Base-by-base conservation (phyloP, 2,888 invertebrate species). In the Crossocerus cetratus region DNA sequence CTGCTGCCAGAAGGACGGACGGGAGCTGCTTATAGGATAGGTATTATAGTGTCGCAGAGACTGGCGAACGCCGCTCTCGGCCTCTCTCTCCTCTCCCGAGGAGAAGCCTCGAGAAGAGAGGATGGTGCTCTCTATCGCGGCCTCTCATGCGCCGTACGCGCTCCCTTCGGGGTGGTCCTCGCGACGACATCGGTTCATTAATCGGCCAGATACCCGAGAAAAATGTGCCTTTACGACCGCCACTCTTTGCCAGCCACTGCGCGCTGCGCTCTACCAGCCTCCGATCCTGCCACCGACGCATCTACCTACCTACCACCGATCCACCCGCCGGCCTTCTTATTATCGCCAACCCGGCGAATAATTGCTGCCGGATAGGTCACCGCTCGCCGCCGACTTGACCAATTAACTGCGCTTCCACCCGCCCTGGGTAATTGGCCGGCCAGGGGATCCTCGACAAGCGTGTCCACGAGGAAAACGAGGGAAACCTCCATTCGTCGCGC, bases 151-250 rank as follows among this genome's bases (percentile, higher is more conserved):
- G 11, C 74, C 77, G 77, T 84, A 81, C 83, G 84, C 82, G 86
- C 83, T 83, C 80, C 79, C 86, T 81, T 80, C 88, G 83, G 88
- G 89, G 89, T 89, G 89, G 89, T 89, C 89, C 81, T 66, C 76
- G 83, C 82, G 83, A 84, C 84, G 85, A 89, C 88, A 88, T 86
- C 88, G 88, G 89, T 88, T 89, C 88, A 89, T 89, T 89, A 89
- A 89, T 89, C 88, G 89, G 83, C 76, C 84, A 86, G 87, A 88
- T 88, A 88, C 85, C 84, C 83, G 74, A 78, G 83, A 85, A 84
- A 85, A 86, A 86, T 86, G 83, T 78, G 83, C 83, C 85, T 85
- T 84, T 85, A 83, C 83, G 83, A 79, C 67, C 57, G 67, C 64
- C 32, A 43, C 76, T 58, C 67, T 20, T 67, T 67, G 43, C 44